Percentiles rank a stretch among this genome's conserved stretches.
These are phyloP conservation scores for Coenonympha arcania DNA, from an alignment of 2,888 invertebrate genomes.

Conservation along the genomic window DNA sequence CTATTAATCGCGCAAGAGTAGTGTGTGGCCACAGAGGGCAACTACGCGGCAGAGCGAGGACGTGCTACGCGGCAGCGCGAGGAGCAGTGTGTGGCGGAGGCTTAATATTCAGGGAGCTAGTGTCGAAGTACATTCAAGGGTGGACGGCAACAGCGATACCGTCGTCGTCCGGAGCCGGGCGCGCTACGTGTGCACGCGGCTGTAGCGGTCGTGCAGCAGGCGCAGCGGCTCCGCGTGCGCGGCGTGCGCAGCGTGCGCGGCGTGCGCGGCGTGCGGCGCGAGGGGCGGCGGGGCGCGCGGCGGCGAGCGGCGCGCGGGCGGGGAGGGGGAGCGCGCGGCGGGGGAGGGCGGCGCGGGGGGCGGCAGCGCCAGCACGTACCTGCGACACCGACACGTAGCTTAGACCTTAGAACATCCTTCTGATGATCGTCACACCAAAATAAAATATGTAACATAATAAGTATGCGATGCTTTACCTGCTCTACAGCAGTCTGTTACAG, in stretches of 20 bases:
- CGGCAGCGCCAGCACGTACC: constrained; percentile 62
- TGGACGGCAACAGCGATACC: not conserved
- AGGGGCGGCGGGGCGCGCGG: constrained; percentile 21
- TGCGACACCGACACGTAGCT: constrained; percentile 24
- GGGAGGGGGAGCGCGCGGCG: constrained; percentile 50
- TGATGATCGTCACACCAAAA: too few species aligned
- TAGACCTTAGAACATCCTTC: too few species aligned
- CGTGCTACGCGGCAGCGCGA: too few species aligned
- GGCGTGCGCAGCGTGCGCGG: constrained; percentile 40
- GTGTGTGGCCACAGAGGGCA: too few species aligned
- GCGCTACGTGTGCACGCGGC: constrained; percentile 55
- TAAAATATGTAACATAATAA: too few species aligned
- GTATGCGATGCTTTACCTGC: too few species aligned
- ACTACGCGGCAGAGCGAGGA: too few species aligned
- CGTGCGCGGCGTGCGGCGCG: constrained; percentile 15
- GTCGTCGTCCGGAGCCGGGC: not conserved
- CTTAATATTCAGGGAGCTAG: too few species aligned
- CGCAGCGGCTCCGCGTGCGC: constrained; percentile 24
- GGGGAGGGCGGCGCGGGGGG: constrained; percentile 66
- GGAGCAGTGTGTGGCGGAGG: too few species aligned
- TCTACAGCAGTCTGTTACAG: too few species aligned
- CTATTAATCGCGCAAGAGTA: too few species aligned
- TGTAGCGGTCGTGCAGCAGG: constrained; percentile 49
- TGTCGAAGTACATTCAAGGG: not conserved
- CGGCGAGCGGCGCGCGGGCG: constrained; percentile 48